Percentiles rank a stretch among this genome's conserved stretches.
These are phyloP conservation scores for Himalopsyche japonica DNA, from an alignment of 2,888 invertebrate genomes.

Conservation along the genomic window DNA sequence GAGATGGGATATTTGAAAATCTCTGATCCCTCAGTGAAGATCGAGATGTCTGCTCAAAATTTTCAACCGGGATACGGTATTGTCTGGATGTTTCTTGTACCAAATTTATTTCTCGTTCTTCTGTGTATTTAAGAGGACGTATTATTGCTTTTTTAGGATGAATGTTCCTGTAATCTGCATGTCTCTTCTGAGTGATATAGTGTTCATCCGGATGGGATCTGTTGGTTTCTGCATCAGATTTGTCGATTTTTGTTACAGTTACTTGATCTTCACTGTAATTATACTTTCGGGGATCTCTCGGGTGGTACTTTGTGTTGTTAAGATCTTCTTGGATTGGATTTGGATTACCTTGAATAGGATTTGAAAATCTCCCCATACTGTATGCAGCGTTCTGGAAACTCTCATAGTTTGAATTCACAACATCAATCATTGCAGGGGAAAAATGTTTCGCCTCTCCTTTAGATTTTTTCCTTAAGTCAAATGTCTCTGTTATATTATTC, in stretches of 20 bases:
- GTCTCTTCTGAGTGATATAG: constrained; percentile 1
- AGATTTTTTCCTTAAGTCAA: constrained; percentile 19
- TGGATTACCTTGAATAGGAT: neutral
- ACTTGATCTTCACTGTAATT: neutral
- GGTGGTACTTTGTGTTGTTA: neutral
- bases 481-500: neutral
- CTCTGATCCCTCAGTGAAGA: constrained; percentile 4
- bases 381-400: neutral
- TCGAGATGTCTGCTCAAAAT: neutral
- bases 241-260: neutral
- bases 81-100: neutral
- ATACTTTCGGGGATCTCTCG: neutral
- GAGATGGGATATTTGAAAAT: neutral
- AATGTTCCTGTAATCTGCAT: constrained; percentile 35
- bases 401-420: neutral
- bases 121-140: constrained; percentile 4
- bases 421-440: constrained; percentile 1
- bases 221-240: neutral
- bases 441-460: constrained; percentile 26
- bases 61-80: neutral
- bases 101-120: neutral
- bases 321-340: neutral
- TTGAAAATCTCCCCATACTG: neutral
- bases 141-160: constrained; percentile 39
- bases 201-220: neutral